A percentile compares a stretch with the other conserved stretches of the same genome.
Evolutionary conservation across 2,113 vertebrate genomes (phyloP).

Genomic region (Rhynchomys soricoides): DNA sequence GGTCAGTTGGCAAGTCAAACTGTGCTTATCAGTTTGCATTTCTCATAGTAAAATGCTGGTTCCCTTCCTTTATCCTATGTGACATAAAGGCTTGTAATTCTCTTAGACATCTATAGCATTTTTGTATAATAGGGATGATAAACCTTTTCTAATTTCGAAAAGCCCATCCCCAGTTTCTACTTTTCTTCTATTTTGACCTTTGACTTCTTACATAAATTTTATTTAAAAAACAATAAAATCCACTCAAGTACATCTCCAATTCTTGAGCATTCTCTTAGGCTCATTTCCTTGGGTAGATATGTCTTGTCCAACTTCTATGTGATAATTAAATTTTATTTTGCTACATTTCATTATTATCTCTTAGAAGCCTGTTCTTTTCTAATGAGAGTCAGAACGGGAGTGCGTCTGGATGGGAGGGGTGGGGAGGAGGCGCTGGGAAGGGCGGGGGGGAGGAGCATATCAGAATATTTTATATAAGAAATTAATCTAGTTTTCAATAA

Average conservation of each 20-base stretch:
- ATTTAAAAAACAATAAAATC: neutral
- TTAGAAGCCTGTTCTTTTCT: neutral
- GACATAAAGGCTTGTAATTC: neutral
- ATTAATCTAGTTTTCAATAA: neutral
- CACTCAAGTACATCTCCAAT: neutral
- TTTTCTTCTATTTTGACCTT: conserved; percentile 19
- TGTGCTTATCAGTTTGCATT: neutral
- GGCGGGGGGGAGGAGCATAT: no score
- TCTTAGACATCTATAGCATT: neutral
- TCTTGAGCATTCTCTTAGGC: neutral
- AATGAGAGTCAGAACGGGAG: neutral
- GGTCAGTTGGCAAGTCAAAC: neutral
- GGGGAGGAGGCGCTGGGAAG: neutral
- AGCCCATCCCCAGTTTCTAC: neutral
- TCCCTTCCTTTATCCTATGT: neutral
- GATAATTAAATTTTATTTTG: neutral
- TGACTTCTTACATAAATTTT: neutral
- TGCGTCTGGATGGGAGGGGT: neutral
- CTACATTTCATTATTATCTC: neutral
- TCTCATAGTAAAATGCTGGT: neutral
- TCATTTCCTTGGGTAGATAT: neutral
- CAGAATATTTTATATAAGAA: neutral
- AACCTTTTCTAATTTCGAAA: neutral
- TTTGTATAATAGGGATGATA: neutral
- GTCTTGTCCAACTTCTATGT: neutral